Conservation (phyloP, 1,140 invertebrate genomes). For the Hormaphis cornu region DNA sequence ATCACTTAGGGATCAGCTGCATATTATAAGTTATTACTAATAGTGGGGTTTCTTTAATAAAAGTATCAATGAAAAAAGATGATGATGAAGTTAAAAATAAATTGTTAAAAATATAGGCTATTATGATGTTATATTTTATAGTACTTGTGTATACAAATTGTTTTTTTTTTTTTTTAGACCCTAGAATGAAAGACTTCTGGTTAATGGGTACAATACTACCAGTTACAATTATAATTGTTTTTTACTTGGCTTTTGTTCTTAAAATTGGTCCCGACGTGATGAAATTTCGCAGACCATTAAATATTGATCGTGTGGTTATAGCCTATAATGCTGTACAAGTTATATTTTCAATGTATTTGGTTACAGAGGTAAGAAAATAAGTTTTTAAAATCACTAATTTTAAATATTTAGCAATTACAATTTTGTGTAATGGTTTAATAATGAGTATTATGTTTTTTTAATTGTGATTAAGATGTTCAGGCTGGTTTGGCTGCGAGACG, state of each 20-base stretch:
- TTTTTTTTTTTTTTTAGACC: constrained; percentile 53
- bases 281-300: constrained; percentile 45
- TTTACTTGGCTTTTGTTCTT: constrained; percentile 59
- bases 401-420: no score
- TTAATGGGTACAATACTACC: constrained; percentile 52
- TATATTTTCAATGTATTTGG: constrained; percentile 40
- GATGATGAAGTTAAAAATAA: no score
- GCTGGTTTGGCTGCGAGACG: constrained; percentile 7
- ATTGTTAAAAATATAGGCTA: no score
- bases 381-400: no score
- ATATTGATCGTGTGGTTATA: constrained; percentile 46
- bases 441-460: no score
- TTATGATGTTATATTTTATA: background rate
- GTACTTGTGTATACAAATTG: no score
- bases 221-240: constrained; percentile 47
- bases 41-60: no score
- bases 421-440: no score
- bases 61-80: no score
- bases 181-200: constrained; percentile 52
- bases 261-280: constrained; percentile 62
- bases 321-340: constrained; percentile 50
- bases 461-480: background rate
- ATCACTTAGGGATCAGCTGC: no score
- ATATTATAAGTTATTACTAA: no score
- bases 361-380: constrained; percentile 21